Base-by-base conservation (phyloP, 1,140 invertebrate genomes). In the Whitmania pigra region DNA sequence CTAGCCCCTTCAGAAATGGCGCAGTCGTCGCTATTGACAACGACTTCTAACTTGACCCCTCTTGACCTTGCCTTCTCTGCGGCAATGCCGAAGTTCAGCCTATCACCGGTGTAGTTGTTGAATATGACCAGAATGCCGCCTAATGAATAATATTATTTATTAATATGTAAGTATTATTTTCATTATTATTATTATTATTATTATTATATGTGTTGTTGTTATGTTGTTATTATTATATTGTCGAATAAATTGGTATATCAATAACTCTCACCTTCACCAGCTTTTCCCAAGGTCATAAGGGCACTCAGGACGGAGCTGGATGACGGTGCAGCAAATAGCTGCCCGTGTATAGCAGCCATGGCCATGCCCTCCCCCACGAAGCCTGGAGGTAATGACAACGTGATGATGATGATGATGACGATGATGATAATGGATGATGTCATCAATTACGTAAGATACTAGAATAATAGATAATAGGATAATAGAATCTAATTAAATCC, bases 21-120 rank as follows among this genome's bases (percentile, higher is more conserved):
- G 70, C 88, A 88, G 78, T 92, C 89, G 74, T 92, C 90, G 0
- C 85, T 87, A 7, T 90, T 86, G 31, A 88, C 84, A 15, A 90
- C 78, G 78, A 87, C 85, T 73, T 86, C 86, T 15, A 89, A 84
- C 80, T 87, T 86, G 57, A 88, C 83, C 0, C 87, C 88, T 74
- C 84, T 80, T 55, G 83, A 83, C 78, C 83, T 87, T 2, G 88
- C 88, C 77, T 87, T 86, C 79, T 92, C 89, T 55, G 88, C 84
- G 1, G 90, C 89, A 79, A 90, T 85, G 22, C 90, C 91, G 82
- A 93, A 93, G 80, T 92, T 93, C 5, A 94, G 80, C 76, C 90
- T 82, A 77, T 93, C 91, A 0, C 91, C 91, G 9, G 91, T 93
- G 78, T 94, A 93, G 83, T 93, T 94, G 15, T 88, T 88, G 11